Evolutionary conservation across 2,888 invertebrate genomes (phyloP), one percentile per base, ranked within the genome.

Genomic region (Coleophora flavipennella): DNA sequence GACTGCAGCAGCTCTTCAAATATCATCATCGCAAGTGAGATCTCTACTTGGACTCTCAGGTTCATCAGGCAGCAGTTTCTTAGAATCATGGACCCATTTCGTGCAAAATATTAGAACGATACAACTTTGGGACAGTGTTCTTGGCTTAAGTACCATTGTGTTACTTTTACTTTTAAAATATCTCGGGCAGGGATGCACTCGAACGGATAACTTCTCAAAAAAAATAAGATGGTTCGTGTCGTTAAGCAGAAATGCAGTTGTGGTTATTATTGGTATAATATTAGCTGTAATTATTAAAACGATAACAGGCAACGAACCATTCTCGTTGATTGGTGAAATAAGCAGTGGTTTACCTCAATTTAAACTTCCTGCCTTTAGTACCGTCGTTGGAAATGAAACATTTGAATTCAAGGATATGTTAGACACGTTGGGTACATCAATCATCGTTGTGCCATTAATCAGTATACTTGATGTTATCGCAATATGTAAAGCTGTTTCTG

Each of bases 1-100:
- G 0, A 89, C 91, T 7, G 94, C 94, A 0, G 95, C 95, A 0
- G 93, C 95, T 11, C 67, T 94, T 9, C 94, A 92, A 46, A 95
- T 96, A 47, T 93, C 90, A 10, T 88, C 91, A n/a, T 89, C 93
- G 0, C 95, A 96, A 63, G 65, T 95, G 7, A 92, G 91, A 60
- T 84, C 89, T 14, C 78, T 94, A 9, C 85, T 94, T 36, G 94
- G 93, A 3, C 79, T 92, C 1, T 40, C 45, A 8, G 78, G 81
- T 35, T 78, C 87, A 38, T 86, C 87, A 32, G 88, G 91, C 10
- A 88, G 89, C 53, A 87, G 85, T 34, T 92, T 94, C 55, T 59
- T 90, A 0, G 86, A 88, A 34, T 88, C 91, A 0, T 75, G 90
- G 64, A 72, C 76, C 27, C 85, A 88, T 52, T 86, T 93, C 33